Conservation (phyloP, 2,113 vertebrate species). For the Callospermophilus lateralis region DNA sequence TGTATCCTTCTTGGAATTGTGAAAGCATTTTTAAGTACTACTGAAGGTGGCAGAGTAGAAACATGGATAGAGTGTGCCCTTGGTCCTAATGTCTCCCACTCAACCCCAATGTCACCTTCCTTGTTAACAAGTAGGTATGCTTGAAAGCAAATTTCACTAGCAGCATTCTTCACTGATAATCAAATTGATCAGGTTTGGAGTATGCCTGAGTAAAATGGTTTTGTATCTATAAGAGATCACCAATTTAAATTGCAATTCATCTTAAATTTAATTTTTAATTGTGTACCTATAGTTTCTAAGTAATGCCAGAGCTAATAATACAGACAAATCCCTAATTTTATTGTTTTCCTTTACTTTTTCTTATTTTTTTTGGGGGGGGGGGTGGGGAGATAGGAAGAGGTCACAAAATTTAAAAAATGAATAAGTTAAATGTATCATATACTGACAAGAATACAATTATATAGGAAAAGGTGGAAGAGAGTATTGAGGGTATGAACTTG, state of each 20-base stretch:
- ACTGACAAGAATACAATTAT: neutral
- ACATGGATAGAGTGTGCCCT: neutral
- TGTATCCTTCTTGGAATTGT: neutral
- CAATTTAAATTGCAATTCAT: neutral
- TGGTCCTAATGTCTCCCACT: rapidly evolving
- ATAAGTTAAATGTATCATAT: neutral
- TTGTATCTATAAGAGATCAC: neutral
- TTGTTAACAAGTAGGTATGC: neutral
- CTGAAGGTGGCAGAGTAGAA: neutral
- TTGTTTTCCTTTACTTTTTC: neutral
- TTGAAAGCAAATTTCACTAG: neutral
- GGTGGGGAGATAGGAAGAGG: rapidly evolving
- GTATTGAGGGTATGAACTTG: neutral
- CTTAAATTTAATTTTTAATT: neutral
- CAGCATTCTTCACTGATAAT: neutral
- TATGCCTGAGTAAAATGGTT: neutral
- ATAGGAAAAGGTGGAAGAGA: neutral
- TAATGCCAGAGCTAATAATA: neutral
- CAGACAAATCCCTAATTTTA: neutral
- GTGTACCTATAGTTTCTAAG: neutral
- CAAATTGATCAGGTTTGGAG: neutral
- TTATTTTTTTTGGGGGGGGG: neutral
- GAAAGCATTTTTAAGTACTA: neutral
- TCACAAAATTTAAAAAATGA: neutral
- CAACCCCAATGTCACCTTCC: neutral